Evolutionary conservation across 2,113 vertebrate genomes (phyloP).

Genomic region (Campylomormyrus tamandua): DNA sequence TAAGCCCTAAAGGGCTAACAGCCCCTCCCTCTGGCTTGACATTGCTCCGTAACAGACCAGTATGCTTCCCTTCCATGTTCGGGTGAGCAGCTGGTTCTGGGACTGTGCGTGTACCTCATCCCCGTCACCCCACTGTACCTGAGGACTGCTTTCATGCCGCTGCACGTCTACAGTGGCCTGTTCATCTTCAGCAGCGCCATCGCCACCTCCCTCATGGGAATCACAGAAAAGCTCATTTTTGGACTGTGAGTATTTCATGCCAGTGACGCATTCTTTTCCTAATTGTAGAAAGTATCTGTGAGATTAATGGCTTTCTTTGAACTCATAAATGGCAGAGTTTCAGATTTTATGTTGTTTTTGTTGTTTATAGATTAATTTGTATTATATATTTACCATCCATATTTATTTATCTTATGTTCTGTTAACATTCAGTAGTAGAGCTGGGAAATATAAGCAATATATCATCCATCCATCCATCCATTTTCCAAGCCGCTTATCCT

Average conservation of each 20-base stretch:
- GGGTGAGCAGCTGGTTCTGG: conserved; percentile 67
- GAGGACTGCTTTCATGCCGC: conserved; percentile 70
- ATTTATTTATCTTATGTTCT: not conserved
- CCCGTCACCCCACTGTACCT: conserved; percentile 69
- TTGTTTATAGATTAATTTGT: not conserved
- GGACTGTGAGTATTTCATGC: conserved; percentile 70
- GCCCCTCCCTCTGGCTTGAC: not conserved
- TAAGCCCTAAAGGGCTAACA: not conserved
- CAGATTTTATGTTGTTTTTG: not conserved
- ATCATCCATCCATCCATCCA: too few species aligned
- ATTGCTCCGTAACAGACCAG: not conserved
- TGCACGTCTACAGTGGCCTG: conserved; percentile 80
- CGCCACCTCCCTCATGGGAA: conserved; percentile 78
- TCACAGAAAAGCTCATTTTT: conserved; percentile 93
- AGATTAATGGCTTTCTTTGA: not conserved
- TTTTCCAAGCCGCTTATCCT: too few species aligned
- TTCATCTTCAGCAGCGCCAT: conserved; percentile 76
- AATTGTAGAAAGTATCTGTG: not conserved
- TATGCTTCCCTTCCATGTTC: not conserved
- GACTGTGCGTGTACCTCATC: conserved; percentile 74
- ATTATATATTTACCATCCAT: not conserved
- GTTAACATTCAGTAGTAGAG: not conserved
- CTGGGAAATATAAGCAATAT: not conserved
- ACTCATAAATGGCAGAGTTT: not conserved
- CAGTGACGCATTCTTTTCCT: not conserved